These are phyloP conservation scores for Cantharis flavilabris DNA, from an alignment of 2,888 invertebrate species.

Conservation along the genomic window DNA sequence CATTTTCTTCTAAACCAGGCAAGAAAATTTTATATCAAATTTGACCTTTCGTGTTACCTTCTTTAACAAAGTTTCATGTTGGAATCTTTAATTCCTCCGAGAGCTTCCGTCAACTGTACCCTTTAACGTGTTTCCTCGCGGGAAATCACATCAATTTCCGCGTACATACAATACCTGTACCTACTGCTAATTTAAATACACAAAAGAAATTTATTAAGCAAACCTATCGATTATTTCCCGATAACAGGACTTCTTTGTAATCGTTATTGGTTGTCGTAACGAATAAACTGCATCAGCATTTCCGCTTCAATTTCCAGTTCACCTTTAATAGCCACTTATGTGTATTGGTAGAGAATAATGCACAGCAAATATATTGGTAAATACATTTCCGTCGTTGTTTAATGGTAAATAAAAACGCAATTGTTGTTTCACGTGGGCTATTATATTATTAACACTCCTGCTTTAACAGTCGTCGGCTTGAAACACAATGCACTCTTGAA, in stretches of 20 bases:
- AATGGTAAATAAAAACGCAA: neutral
- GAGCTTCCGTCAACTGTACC: constrained; percentile 39
- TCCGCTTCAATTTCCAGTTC: constrained; percentile 14
- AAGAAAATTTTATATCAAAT: constrained; percentile 10
- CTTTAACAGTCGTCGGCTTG: neutral
- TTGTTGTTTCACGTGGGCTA: neutral
- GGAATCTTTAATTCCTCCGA: constrained; percentile 36
- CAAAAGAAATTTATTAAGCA: neutral
- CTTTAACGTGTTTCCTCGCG: constrained; percentile 43
- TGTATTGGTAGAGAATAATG: constrained; percentile 6
- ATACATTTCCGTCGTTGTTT: neutral
- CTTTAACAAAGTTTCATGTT: constrained; percentile 27
- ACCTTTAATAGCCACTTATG: constrained; percentile 3
- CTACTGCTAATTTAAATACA: constrained; percentile 1
- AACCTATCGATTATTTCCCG: neutral
- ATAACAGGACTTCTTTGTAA: constrained; percentile 1
- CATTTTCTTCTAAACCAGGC: neutral
- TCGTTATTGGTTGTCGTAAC: constrained; percentile 3
- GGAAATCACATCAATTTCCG: constrained; percentile 43
- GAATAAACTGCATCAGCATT: constrained; percentile 7
- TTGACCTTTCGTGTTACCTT: constrained; percentile 7
- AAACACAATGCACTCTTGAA: neutral
- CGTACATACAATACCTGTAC: constrained; percentile 18
- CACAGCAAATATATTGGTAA: neutral
- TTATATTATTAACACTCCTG: too few relatives aligned